Evolutionary conservation across 2,797 vertebrate species (phyloP), one percentile per base, ranked within the genome.

Genomic region (Buphagus erythrorhynchus): DNA sequence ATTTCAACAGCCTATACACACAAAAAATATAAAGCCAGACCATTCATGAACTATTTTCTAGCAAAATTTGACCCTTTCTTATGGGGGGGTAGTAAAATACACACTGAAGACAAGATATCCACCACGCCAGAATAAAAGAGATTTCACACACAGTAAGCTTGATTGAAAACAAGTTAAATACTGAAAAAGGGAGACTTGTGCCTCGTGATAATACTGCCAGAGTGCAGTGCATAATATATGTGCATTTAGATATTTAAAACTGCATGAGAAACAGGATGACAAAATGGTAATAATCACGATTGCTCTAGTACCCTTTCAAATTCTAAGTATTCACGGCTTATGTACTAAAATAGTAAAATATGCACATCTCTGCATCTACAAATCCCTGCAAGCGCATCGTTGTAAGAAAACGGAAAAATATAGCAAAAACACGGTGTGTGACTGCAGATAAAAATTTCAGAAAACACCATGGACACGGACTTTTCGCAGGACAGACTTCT

Each of bases 301-400:
- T 86, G 72, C 93, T 91, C 76, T 45, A 63, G 85, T 21, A 90
- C 58, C 10, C 83, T 90, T 93, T 84, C 21, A 80, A 71, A 88
- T 90, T 38, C 11, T 31, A 77, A 86, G 72, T 36, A 84, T 54
- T 88, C 67, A 17, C 16, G 76, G 85, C 68, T 93, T 52, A 63
- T 12, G 45, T 51, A 63, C 48, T 24, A 67, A 91, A 89, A 95
- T 20, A 85, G 81, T 74, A 79, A 84, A 89, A 89, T n/a, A 77
- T 19, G 65, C 89, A 71, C 78, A 91, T 94, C 79, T 77, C 76
- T 71, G 62, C 51, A 40, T 45, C 36, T 63, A 72, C 69, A 65
- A 71, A 90, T 28, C 33, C 65, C n/a, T 35, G 67, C 29, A 48
- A 86, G 51, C 2, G 48, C 40, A 28, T 51, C 72, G 38, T 29